phyloP scores from a whole-genome alignment of 2,797 vertebrate genomes.

The Dendrocincla fuliginosa region DNA sequence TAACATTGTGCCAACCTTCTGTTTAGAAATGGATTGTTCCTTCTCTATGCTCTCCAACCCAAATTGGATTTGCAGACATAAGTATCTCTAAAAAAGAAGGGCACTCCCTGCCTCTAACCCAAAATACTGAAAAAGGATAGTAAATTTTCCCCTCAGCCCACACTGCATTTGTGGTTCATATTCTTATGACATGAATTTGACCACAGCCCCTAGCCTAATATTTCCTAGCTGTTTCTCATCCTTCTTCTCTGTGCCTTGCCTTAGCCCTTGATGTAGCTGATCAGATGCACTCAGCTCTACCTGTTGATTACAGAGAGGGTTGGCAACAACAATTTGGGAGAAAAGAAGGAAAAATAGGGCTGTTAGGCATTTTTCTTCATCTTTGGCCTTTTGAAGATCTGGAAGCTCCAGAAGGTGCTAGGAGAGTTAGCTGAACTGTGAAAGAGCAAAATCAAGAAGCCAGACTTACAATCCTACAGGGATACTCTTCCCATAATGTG shows the following conservation, averaged over 20 bases:
- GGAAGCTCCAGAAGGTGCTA: conserved; percentile 60
- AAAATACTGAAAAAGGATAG: not conserved
- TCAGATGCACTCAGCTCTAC: not conserved
- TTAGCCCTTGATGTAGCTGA: not conserved
- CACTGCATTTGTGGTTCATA: not conserved
- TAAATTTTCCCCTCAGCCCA: not conserved
- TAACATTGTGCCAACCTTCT: not conserved
- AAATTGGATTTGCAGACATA: not conserved
- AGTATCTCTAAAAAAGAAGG: conserved; percentile 27
- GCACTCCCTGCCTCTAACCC: conserved; percentile 49
- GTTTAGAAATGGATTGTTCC: not conserved
- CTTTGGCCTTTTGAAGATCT: conserved; percentile 65
- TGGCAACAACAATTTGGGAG: not conserved
- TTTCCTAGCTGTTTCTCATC: not conserved
- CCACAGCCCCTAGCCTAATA: not conserved
- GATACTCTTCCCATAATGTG: not conserved
- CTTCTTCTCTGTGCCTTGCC: not conserved
- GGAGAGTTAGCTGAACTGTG: conserved; percentile 60
- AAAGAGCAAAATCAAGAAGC: conserved; percentile 54
- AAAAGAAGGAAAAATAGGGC: not conserved
- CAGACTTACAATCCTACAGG: conserved; percentile 47
- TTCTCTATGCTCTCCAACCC: not conserved
- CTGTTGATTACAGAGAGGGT: not conserved
- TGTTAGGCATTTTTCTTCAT: conserved; percentile 4
- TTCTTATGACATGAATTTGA: not conserved